A percentile compares a stretch with the other conserved stretches of the same genome.
These are phyloP conservation scores for Lutjanus campechanus DNA, from an alignment of 2,797 vertebrate species.

Conservation along the genomic window DNA sequence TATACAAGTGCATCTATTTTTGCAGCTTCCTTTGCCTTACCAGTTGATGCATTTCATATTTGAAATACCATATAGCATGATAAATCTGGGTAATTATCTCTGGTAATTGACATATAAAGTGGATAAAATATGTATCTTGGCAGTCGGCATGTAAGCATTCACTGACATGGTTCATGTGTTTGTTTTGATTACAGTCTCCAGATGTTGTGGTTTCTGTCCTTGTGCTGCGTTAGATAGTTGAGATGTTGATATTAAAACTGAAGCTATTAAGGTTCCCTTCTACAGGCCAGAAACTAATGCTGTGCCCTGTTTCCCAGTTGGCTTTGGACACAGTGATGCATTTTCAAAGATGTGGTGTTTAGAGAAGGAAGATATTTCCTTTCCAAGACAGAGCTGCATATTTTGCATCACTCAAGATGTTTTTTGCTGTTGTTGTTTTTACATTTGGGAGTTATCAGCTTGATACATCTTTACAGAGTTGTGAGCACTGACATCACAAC, in stretches of 20 bases:
- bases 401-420: neutral
- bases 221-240: constrained; percentile 40
- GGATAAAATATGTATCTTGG: constrained; percentile 52
- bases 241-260: constrained; percentile 64
- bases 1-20: neutral
- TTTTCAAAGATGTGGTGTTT: neutral
- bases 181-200: constrained; percentile 70
- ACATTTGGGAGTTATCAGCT: neutral
- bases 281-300: constrained; percentile 22
- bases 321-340: constrained; percentile 15
- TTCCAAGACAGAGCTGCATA: neutral
- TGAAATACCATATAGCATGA: constrained; percentile 5
- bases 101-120: constrained; percentile 42
- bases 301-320: constrained; percentile 3
- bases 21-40: neutral
- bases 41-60: constrained; percentile 20
- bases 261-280: constrained; percentile 38
- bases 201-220: constrained; percentile 60
- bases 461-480: neutral
- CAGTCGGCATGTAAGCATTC: constrained; percentile 46
- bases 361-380: neutral
- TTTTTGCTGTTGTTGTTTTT: neutral
- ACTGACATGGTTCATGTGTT: constrained; percentile 59
- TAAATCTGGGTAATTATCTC: constrained; percentile 36
- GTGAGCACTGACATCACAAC: neutral